Evolutionary conservation across 2,797 vertebrate genomes (phyloP).

Genomic region (Taeniopygia guttata): DNA sequence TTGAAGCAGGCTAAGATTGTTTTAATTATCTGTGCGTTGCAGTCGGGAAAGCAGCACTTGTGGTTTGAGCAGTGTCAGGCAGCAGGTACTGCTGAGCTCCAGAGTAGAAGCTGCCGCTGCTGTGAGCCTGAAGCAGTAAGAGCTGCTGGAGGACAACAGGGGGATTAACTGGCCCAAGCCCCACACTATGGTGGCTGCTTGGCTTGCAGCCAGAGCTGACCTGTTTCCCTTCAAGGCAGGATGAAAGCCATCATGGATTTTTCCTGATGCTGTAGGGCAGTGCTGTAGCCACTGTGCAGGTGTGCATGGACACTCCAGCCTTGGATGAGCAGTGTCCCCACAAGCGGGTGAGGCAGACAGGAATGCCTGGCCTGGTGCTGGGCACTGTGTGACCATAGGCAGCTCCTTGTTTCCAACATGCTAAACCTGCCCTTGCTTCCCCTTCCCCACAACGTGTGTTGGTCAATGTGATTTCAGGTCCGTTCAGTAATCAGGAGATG

Average conservation of each 20-base stretch:
- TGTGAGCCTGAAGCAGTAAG: background rate
- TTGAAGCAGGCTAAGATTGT: background rate
- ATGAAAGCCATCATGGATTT: background rate
- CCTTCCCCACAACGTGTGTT: background rate
- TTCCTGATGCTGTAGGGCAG: too few species aligned
- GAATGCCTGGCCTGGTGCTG: fast-evolving
- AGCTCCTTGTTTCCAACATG: background rate
- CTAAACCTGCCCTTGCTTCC: background rate
- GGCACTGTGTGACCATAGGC: background rate
- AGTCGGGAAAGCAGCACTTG: background rate
- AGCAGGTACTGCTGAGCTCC: background rate
- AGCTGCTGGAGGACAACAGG: background rate
- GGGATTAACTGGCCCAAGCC: background rate
- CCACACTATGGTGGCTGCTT: background rate
- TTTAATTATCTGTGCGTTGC: background rate
- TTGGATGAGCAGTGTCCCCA: background rate
- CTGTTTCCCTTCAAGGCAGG: background rate
- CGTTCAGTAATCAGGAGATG: slow-evolving; percentile 98
- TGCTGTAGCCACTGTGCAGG: background rate
- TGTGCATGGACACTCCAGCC: background rate
- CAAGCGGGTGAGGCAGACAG: background rate
- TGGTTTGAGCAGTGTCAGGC: background rate
- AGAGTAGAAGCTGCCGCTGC: background rate
- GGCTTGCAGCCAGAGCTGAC: background rate
- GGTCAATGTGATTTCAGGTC: slow-evolving; percentile 80